These are phyloP conservation scores for Xestia xanthographa DNA, from an alignment of 2,888 invertebrate genomes.

Conservation along the genomic window DNA sequence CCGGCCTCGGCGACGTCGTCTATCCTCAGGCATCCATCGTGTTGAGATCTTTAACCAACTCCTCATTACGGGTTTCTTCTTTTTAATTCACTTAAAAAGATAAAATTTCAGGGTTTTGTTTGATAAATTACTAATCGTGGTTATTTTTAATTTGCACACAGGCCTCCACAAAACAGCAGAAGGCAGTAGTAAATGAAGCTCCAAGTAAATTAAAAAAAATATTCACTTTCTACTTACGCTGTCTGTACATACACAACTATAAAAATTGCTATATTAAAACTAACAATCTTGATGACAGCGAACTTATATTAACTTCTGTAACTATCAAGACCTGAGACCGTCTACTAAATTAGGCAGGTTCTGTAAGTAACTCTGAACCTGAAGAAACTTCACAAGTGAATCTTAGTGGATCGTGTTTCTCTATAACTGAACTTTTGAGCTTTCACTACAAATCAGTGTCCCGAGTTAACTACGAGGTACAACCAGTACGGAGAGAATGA, in stretches of 20 bases:
- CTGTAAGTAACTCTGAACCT: conserved; percentile 1
- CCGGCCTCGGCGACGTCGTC: too few species aligned
- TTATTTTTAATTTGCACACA: not conserved
- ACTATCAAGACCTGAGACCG: not conserved
- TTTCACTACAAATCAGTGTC: conserved; percentile 6
- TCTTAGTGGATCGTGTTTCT: not conserved
- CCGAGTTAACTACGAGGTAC: not conserved
- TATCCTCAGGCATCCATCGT: too few species aligned
- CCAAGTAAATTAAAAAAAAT: not conserved
- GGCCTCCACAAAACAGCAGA: not conserved
- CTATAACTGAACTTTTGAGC: not conserved
- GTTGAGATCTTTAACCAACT: too few species aligned
- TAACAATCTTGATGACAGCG: not conserved
- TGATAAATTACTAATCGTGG: not conserved
- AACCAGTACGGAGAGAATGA: not conserved
- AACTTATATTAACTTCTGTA: not conserved
- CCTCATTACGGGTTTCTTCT: too few species aligned
- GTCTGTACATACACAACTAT: not conserved
- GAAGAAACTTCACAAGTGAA: not conserved
- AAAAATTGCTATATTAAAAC: not conserved
- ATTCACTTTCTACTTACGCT: not conserved
- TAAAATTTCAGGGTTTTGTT: not conserved
- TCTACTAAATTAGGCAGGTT: not conserved
- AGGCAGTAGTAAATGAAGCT: not conserved
- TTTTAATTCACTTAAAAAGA: not conserved